Evolutionary conservation across 30 jellyfish, hydroid and myxozoan genomes (phyloP), one percentile per base, ranked within the genome.

Genomic region (Aurelia sp.): DNA sequence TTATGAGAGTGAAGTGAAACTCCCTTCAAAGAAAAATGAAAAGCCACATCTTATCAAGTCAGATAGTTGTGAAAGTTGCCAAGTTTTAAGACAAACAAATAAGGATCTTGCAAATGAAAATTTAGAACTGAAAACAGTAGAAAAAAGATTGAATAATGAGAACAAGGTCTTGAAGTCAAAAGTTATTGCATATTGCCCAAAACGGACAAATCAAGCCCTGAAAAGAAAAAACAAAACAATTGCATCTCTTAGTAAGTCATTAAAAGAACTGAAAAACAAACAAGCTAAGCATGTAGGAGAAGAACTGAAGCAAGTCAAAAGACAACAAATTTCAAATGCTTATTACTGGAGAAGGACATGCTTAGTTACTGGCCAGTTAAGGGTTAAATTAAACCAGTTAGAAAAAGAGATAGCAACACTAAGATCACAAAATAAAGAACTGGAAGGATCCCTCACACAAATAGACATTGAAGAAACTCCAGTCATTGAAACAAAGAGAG

Each of bases 241-340:
- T 59, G 68, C 68, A 59, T 59, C 68, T 3, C 47, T 35, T 5
- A 35, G 47, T 35, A 35, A 35, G 5, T 2, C 47, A 35, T 35
- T 35, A 5, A 35, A 35, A 35, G 47, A 35, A 2, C 5, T 35
- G 47, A 35, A 35, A 35, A 35, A 5, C 47, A 35, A 35, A 18
- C 1, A 17, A 59, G 68, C 27, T 17, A 59, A 21, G 5, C 68
- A 59, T 59, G 4, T 18, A 59, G 47, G 47, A 35, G 31, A 16
- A 22, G 76, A 65, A 65, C 41, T 65, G 41, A 65, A 65, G 41
- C 31, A 52, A 8, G 41, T 65, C 41, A 65, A 65, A 65, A 65
- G 76, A 19, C 76, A 65, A 22, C 76, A 65, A 65, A 65, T 22
- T 16, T 65, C 76, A 5, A 65, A 65, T 65, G 50, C 76, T 52